Percentiles rank a stretch among this genome's conserved stretches.
These are phyloP conservation scores for Balanococcus diminutus DNA, from an alignment of 2,888 invertebrate genomes.

Conservation along the genomic window DNA sequence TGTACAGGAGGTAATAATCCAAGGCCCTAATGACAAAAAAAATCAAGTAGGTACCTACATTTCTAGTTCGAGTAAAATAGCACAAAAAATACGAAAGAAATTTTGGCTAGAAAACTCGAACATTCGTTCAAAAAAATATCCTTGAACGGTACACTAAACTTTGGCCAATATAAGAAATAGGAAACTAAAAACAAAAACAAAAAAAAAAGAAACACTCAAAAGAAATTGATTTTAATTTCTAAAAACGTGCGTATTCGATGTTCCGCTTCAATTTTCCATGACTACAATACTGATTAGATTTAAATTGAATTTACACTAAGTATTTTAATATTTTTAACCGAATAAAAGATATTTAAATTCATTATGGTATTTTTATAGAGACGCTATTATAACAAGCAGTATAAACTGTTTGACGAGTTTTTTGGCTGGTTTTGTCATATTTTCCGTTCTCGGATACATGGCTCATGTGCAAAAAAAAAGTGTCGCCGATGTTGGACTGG, in stretches of 20 bases:
- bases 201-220: neutral
- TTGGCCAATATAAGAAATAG: neutral
- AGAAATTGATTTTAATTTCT: conserved; percentile 13
- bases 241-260: neutral
- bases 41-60: too few relatives aligned
- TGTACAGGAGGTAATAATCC: too few relatives aligned
- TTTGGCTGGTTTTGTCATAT: conserved; percentile 91
- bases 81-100: too few relatives aligned
- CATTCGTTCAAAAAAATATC: neutral
- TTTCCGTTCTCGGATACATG: conserved; percentile 95
- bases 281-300: neutral
- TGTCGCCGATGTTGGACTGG: conserved; percentile 84
- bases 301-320: neutral
- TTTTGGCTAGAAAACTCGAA: too few relatives aligned
- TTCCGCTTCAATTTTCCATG: neutral
- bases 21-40: too few relatives aligned
- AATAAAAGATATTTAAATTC: neutral
- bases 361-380: conserved; percentile 64
- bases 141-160: neutral
- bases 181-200: neutral
- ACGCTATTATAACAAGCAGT: conserved; percentile 85
- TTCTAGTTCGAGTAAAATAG: too few relatives aligned
- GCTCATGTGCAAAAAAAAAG: conserved; percentile 84
- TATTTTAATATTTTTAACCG: neutral
- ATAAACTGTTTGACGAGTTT: conserved; percentile 93